Percentiles rank a stretch among this genome's conserved stretches.
Evolutionary conservation across 1,140 invertebrate genomes (phyloP).

Genomic region (Dreissena polymorpha): DNA sequence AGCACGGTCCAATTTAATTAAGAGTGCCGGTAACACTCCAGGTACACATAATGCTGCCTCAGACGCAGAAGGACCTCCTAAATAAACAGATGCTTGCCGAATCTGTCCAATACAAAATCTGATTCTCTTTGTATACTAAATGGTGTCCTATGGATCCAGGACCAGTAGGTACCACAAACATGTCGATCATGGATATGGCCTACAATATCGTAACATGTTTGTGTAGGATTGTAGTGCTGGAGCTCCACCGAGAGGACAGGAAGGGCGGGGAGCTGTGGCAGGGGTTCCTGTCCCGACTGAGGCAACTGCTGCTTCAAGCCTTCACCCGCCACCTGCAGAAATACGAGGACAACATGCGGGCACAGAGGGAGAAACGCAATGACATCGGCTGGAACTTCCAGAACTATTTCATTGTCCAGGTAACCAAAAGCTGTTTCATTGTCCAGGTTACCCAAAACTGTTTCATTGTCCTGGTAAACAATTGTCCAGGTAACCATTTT

Average conservation of each 20-base stretch:
- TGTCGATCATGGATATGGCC: too few relatives aligned
- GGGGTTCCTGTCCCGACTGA: constrained; percentile 89
- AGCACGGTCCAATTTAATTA: too few relatives aligned
- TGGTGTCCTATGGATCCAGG: too few relatives aligned
- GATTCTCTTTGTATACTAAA: too few relatives aligned
- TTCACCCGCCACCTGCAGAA: constrained; percentile 88
- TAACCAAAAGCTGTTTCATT: constrained; percentile 87
- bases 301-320: constrained; percentile 91
- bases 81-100: too few relatives aligned
- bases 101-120: too few relatives aligned
- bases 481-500: constrained; percentile 84
- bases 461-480: constrained; percentile 82
- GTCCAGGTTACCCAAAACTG: constrained; percentile 90
- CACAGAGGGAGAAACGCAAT: constrained; percentile 93
- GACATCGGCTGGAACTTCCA: constrained; percentile 96
- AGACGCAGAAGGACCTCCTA: too few relatives aligned
- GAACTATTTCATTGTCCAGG: constrained; percentile 94
- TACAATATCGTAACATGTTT: too few relatives aligned
- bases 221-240: constrained; percentile 92
- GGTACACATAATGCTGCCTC: too few relatives aligned
- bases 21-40: too few relatives aligned
- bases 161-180: too few relatives aligned
- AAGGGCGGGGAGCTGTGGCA: constrained; percentile 94
- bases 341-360: constrained; percentile 95
- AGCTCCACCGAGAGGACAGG: constrained; percentile 93